Percentiles rank a stretch among this genome's conserved stretches.
Conservation (phyloP, 2,113 vertebrate species). For the Epinephelus fuscoguttatus region DNA sequence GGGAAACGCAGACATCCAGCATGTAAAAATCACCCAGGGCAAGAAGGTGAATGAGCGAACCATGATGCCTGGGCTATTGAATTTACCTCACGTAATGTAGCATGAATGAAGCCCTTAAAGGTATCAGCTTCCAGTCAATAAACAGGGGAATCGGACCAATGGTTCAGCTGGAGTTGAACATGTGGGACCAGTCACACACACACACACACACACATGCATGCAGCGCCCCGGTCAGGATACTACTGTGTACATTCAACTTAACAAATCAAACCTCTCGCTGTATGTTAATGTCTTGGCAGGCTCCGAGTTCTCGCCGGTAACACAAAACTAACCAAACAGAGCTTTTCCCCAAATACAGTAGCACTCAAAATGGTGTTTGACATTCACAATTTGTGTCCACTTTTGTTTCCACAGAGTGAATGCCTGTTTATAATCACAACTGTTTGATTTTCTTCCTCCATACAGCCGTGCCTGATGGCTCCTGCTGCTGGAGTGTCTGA, state of each 20-base stretch:
- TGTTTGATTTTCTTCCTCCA: neutral
- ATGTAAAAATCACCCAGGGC: constrained; percentile 67
- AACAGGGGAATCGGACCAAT: constrained; percentile 70
- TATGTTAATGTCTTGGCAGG: constrained; percentile 46
- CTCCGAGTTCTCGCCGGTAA: constrained; percentile 34
- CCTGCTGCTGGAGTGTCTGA: constrained; percentile 73
- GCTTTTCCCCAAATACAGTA: constrained; percentile 58
- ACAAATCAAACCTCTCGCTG: constrained; percentile 62
- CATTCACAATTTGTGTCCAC: constrained; percentile 59
- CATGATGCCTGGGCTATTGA: constrained; percentile 63
- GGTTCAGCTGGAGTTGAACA: constrained; percentile 80
- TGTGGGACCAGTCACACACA: constrained; percentile 65
- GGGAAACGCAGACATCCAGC: constrained; percentile 41
- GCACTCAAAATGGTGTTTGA: constrained; percentile 67
- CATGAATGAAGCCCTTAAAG: constrained; percentile 82
- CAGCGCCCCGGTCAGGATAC: constrained; percentile 46
- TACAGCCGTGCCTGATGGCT: constrained; percentile 61
- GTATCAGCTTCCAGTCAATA: constrained; percentile 81
- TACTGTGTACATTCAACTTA: constrained; percentile 50
- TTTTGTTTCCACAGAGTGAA: constrained; percentile 46
- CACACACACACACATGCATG: constrained; percentile 26
- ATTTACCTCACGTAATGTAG: constrained; percentile 68
- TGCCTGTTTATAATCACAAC: constrained; percentile 42
- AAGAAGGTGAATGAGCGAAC: constrained; percentile 49
- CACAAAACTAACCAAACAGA: constrained; percentile 67